Conservation (phyloP, 2,888 invertebrate species). For the Nasonovia ribisnigri region DNA sequence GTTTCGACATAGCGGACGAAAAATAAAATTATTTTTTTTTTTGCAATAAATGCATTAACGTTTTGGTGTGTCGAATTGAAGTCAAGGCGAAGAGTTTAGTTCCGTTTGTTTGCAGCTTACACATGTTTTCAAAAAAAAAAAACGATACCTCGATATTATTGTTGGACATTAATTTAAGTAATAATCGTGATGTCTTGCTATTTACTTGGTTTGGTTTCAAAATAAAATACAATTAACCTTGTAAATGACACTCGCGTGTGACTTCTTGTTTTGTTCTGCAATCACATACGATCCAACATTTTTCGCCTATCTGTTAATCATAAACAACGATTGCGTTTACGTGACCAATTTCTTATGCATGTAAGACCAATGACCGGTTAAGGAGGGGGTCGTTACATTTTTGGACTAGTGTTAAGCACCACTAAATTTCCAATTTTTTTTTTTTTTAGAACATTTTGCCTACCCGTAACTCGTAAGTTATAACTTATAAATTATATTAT, state of each 20-base stretch:
- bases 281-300: conserved; percentile 50
- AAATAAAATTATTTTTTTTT: conserved; percentile 26
- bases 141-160: conserved; percentile 26
- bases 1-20: conserved; percentile 29
- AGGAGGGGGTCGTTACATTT: not conserved
- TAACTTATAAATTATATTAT: too few species aligned
- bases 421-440: not conserved
- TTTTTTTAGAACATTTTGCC: not conserved
- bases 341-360: conserved; percentile 43
- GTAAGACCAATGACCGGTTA: conserved; percentile 24
- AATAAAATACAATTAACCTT: conserved; percentile 60
- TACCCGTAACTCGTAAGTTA: not conserved
- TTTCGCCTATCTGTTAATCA: conserved; percentile 53
- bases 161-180: conserved; percentile 31
- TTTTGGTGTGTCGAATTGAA: conserved; percentile 39
- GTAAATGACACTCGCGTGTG: conserved; percentile 58
- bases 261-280: conserved; percentile 58
- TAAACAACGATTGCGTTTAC: conserved; percentile 57
- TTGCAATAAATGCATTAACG: conserved; percentile 34
- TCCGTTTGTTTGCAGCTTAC: conserved; percentile 37
- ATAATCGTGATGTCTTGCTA: conserved; percentile 46
- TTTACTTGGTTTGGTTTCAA: conserved; percentile 46
- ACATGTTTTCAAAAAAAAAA: not conserved
- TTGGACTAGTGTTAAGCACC: not conserved
- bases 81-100: conserved; percentile 52